Evolutionary conservation across 2,113 vertebrate species (phyloP).

Genomic region (Rhadina sibilatrix): DNA sequence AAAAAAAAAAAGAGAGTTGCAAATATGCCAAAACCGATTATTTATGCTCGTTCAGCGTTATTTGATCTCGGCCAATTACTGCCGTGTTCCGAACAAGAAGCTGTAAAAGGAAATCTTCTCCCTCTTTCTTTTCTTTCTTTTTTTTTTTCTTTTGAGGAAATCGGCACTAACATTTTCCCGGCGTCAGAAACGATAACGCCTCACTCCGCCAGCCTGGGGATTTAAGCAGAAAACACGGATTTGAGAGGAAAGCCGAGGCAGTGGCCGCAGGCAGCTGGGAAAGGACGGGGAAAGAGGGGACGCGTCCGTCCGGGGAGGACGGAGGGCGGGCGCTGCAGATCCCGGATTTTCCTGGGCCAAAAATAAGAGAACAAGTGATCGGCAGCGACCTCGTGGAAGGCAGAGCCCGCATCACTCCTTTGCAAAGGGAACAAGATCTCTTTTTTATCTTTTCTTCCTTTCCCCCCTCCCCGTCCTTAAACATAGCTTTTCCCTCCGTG

Average conservation of each 20-base stretch:
- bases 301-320: too few relatives aligned
- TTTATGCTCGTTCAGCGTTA: neutral
- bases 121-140: neutral
- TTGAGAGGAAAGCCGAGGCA: neutral
- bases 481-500: neutral
- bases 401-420: neutral
- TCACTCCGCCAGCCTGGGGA: neutral
- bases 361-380: neutral
- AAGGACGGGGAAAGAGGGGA: neutral
- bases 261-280: neutral
- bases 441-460: neutral
- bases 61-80: neutral
- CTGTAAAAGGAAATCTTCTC: neutral
- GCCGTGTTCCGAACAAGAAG: neutral
- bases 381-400: neutral
- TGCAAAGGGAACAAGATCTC: neutral
- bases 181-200: neutral
- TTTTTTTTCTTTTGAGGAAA: neutral
- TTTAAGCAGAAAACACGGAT: neutral
- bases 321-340: accelerated
- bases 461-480: neutral
- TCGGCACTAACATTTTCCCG: neutral
- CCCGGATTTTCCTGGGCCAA: neutral
- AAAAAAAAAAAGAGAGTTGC: neutral
- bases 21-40: neutral